These are phyloP conservation scores for Cettia cetti DNA, from an alignment of 2,113 vertebrate genomes.

Conservation along the genomic window DNA sequence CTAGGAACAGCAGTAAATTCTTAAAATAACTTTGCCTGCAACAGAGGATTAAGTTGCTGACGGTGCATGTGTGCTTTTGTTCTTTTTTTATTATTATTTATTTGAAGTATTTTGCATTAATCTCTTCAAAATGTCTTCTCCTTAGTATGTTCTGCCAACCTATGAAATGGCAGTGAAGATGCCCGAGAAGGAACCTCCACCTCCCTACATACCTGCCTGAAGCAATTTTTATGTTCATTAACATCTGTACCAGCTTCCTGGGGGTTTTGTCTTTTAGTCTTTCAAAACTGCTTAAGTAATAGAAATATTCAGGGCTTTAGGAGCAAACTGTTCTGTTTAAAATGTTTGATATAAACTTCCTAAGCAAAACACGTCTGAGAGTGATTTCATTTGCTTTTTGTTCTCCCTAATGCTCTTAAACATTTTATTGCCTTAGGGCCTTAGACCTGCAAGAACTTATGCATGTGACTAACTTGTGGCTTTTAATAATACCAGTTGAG, in stretches of 20 bases:
- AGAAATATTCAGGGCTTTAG: constrained; percentile 70
- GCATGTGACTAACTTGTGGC: constrained; percentile 35
- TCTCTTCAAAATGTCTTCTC: neutral
- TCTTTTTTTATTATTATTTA: too few relatives aligned
- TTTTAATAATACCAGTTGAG: constrained; percentile 40
- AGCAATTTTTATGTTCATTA: constrained; percentile 49
- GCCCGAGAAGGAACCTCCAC: constrained; percentile 90
- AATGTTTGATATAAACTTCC: constrained; percentile 66
- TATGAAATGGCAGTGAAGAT: constrained; percentile 99
- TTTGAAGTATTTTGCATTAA: neutral
- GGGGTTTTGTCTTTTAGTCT: constrained; percentile 66
- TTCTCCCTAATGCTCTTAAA: constrained; percentile 70
- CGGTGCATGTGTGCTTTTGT: neutral
- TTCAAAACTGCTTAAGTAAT: constrained; percentile 68
- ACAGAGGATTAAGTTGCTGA: neutral
- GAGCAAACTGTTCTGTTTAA: constrained; percentile 60
- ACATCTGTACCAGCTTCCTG: constrained; percentile 67
- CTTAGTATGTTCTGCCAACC: constrained; percentile 91
- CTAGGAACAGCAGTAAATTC: neutral
- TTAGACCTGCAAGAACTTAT: constrained; percentile 46
- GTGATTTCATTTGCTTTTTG: constrained; percentile 69
- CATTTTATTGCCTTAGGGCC: constrained; percentile 66
- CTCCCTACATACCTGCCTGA: constrained; percentile 83
- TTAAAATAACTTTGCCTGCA: neutral
- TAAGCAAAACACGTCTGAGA: constrained; percentile 59